These are phyloP conservation scores for Basileuterus tristriatus DNA, from an alignment of 2,797 vertebrate genomes.

Conservation along the genomic window DNA sequence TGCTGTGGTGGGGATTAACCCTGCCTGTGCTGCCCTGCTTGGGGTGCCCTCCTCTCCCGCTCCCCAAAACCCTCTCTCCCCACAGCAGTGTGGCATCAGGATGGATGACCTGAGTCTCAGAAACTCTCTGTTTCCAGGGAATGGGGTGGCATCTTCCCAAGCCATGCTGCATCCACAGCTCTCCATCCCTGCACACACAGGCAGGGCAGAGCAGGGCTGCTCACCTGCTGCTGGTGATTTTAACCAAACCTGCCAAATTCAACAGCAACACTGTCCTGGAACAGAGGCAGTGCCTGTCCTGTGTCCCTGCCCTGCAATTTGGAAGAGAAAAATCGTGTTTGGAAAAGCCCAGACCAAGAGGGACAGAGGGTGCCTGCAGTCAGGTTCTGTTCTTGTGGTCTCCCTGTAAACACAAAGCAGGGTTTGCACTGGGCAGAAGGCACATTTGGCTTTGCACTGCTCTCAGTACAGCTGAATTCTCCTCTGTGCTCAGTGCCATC, in stretches of 20 bases:
- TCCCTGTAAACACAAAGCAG: background rate
- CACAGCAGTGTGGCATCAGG: accelerated
- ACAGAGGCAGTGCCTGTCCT: background rate
- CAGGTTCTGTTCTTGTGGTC: background rate
- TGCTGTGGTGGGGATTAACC: conserved; percentile 17
- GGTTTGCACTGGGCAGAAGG: background rate
- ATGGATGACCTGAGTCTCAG: background rate
- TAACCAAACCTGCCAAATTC: background rate
- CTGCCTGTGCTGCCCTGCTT: background rate
- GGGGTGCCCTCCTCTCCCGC: background rate
- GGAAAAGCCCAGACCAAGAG: background rate
- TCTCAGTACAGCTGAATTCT: background rate
- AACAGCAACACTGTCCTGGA: background rate
- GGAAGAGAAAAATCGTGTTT: background rate
- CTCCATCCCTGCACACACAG: accelerated
- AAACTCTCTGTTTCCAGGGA: background rate
- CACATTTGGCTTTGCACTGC: background rate
- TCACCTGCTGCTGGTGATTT: background rate
- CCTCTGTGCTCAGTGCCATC: background rate
- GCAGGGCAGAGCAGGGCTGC: background rate
- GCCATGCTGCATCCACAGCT: accelerated
- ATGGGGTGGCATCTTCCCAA: background rate
- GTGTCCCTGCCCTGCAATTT: background rate
- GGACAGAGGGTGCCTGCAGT: background rate
- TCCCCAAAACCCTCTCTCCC: background rate